Conservation (phyloP, 2,113 vertebrate species). For the Heliornis fulica region DNA sequence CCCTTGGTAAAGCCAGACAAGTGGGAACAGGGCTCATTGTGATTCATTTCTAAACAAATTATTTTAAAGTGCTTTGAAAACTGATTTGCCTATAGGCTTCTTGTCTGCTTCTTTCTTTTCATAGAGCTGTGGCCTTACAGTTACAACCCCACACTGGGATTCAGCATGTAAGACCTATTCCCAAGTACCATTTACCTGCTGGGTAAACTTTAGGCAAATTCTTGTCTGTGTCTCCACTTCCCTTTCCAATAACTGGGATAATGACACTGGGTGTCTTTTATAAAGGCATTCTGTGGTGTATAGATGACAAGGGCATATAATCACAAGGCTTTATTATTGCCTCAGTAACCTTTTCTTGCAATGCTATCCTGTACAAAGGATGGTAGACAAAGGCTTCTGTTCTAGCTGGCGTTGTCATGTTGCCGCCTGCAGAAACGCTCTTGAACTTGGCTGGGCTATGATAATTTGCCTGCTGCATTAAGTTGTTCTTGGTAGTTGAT, state of each 20-base stretch:
- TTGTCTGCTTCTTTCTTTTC: slow-evolving; percentile 11
- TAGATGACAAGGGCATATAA: background rate
- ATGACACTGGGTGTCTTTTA: background rate
- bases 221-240: background rate
- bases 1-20: background rate
- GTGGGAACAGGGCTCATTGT: background rate
- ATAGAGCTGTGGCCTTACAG: background rate
- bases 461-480: background rate
- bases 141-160: background rate
- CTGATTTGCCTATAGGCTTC: slow-evolving; percentile 45
- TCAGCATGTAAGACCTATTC: background rate
- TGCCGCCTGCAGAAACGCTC: background rate
- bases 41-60: slow-evolving; percentile 24
- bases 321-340: background rate
- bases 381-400: background rate
- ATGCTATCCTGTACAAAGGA: background rate
- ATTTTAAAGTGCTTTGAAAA: slow-evolving; percentile 38
- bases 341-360: background rate
- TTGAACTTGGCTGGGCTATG: background rate
- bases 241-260: background rate
- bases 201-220: slow-evolving; percentile 53
- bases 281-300: background rate
- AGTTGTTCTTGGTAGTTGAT: background rate
- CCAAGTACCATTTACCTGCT: background rate
- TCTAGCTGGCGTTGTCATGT: background rate